Evolutionary conservation across 1,140 invertebrate species (phyloP).

Genomic region (Limonius californicus): DNA sequence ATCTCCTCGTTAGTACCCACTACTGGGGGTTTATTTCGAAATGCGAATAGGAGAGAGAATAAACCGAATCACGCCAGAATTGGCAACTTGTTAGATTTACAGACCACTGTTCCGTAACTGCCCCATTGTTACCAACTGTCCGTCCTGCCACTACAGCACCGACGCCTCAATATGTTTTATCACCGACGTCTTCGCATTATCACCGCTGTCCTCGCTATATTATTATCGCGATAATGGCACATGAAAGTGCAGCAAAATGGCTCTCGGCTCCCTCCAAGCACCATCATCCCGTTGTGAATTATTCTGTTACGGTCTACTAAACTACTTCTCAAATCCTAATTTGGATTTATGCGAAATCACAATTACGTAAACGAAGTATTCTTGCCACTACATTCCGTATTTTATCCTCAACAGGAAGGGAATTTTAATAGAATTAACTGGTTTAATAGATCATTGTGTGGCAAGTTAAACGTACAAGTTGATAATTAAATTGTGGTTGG

Average conservation of each 20-base stretch:
- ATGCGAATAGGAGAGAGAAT: not conserved
- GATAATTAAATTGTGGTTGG: too few species aligned
- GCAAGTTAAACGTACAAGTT: too few species aligned
- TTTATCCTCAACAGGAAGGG: too few species aligned
- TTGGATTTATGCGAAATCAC: too few species aligned
- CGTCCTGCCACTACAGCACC: not conserved
- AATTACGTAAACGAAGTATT: too few species aligned
- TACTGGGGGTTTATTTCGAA: not conserved
- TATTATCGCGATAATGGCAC: not conserved
- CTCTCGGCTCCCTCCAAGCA: too few species aligned
- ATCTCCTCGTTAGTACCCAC: not conserved
- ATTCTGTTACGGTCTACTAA: too few species aligned
- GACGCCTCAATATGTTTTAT: conserved; percentile 1
- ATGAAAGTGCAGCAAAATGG: not conserved
- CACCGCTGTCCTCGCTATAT: not conserved
- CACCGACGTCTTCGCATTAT: not conserved
- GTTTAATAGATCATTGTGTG: too few species aligned
- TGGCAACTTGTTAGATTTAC: conserved; percentile 1
- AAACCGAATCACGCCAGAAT: not conserved
- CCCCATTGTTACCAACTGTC: conserved; percentile 1
- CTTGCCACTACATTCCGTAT: too few species aligned
- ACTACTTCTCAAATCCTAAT: too few species aligned
- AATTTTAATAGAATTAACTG: too few species aligned
- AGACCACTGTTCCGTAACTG: conserved; percentile 1
- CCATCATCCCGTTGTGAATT: too few species aligned